Base-by-base conservation (phyloP, 2,113 vertebrate genomes). In the Silurus glanis region DNA sequence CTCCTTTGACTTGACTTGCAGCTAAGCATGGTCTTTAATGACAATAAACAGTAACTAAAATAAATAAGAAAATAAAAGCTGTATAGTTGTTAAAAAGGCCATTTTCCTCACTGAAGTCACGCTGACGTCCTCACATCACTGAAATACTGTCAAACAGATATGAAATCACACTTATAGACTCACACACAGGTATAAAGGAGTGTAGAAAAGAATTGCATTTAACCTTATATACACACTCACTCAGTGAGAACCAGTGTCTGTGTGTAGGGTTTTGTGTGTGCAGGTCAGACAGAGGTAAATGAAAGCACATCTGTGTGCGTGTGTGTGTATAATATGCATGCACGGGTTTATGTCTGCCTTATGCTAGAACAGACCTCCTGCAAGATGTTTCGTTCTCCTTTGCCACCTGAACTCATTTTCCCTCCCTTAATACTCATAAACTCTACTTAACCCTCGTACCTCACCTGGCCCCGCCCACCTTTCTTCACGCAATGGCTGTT, bases 141-240 rank as follows among this genome's bases (percentile, higher is more conserved):
- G n/a, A 37, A 55, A 67, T 16, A 58, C 7, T 71, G 67, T 51
- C 14, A 82, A 6, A 23, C 23, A n/a, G 13, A 62, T 4, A 47
- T 16, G n/a, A 83, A 19, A 5, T 5, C 59, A 28, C 62, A 64
- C 75, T 91, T 92, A 93, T 91, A 92, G 91, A 82, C 28, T 58
- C 8, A 82, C 84, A 89, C 90, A 83, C 82, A 71, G 69, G 12
- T 25, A 25, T 67, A 37, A 37, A 37, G 37, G 37, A 37, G 23
- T 25, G 9, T n/a, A 64, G 9, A 64, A 64, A 64, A 23, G 23
- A 4, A 3, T 4, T 67, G 25, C 66, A 67, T 67, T 64, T n/a
- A 9, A 2, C 66, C 28, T 25, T 66, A 10, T 66, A 76, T 21
- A 53, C 49, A 53, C 9, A 76, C 49, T n/a, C 12, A 76, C 71